Percentiles rank a stretch among this genome's conserved stretches.
Conservation (phyloP, 2,888 invertebrate species). For the Napeogenes inachia region DNA sequence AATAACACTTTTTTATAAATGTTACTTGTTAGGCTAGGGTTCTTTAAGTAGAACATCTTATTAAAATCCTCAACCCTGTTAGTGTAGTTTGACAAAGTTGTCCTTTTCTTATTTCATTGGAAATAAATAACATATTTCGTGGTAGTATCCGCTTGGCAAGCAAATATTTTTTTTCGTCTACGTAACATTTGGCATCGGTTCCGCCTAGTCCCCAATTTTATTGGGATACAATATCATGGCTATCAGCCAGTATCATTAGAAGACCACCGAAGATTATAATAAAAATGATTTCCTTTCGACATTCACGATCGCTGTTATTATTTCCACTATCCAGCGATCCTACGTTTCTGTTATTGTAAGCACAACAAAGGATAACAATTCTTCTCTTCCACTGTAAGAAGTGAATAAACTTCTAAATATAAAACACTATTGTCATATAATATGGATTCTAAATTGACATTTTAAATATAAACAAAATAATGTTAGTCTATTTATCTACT, state of each 20-base stretch:
- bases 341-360: constrained; percentile 1
- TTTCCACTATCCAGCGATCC: constrained; percentile 1
- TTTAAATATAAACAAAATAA: too few species aligned
- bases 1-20: too few species aligned
- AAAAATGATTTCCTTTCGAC: constrained; percentile 23
- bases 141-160: constrained; percentile 48
- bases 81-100: constrained; percentile 34
- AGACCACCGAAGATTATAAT: constrained; percentile 42
- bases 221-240: constrained; percentile 51
- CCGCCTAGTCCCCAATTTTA: constrained; percentile 46
- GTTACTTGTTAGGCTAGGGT: not conserved
- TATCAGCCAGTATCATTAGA: constrained; percentile 55
- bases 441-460: too few species aligned
- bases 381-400: not conserved
- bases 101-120: constrained; percentile 37
- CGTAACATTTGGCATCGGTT: constrained; percentile 65
- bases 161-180: constrained; percentile 49
- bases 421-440: not conserved
- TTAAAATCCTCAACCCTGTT: too few species aligned
- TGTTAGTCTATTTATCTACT: too few species aligned
- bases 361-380: not conserved
- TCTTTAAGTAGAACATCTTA: not conserved
- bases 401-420: not conserved
- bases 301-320: constrained; percentile 19
- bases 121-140: not conserved